These are phyloP conservation scores for Frieseomelitta varia DNA, from an alignment of 1,140 invertebrate genomes.

Conservation along the genomic window DNA sequence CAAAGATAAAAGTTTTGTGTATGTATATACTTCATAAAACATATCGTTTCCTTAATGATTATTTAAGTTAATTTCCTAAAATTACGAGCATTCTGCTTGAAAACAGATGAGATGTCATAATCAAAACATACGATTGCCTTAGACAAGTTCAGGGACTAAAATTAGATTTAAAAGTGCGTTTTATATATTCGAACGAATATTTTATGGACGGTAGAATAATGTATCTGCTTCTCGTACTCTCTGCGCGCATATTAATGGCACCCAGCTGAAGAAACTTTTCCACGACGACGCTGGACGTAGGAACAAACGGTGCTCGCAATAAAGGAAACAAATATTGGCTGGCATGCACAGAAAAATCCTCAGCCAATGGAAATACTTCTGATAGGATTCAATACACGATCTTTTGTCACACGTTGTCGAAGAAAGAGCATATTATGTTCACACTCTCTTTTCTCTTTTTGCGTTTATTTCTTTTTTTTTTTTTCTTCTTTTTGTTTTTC, in stretches of 20 bases:
- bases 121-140: too few species aligned
- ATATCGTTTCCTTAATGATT: too few species aligned
- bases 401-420: not conserved
- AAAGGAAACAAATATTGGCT: slow-evolving; percentile 23
- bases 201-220: too few species aligned
- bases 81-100: too few species aligned
- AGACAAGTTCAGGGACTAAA: too few species aligned
- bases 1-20: too few species aligned
- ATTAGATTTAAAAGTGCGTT: too few species aligned
- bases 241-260: slow-evolving; percentile 3
- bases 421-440: not conserved
- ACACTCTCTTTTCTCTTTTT: too few species aligned
- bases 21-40: too few species aligned
- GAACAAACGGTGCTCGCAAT: slow-evolving; percentile 18
- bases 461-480: not conserved
- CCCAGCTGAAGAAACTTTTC: slow-evolving; percentile 20
- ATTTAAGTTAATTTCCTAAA: too few species aligned
- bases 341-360: not conserved
- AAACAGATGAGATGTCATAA: too few species aligned
- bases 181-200: too few species aligned
- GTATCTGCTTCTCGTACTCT: not conserved
- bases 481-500: not conserved
- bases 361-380: not conserved
- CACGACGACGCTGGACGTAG: not conserved
- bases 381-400: slow-evolving; percentile 15